Base-by-base conservation (phyloP, 2,888 invertebrate genomes). In the Nysson spinosus region DNA sequence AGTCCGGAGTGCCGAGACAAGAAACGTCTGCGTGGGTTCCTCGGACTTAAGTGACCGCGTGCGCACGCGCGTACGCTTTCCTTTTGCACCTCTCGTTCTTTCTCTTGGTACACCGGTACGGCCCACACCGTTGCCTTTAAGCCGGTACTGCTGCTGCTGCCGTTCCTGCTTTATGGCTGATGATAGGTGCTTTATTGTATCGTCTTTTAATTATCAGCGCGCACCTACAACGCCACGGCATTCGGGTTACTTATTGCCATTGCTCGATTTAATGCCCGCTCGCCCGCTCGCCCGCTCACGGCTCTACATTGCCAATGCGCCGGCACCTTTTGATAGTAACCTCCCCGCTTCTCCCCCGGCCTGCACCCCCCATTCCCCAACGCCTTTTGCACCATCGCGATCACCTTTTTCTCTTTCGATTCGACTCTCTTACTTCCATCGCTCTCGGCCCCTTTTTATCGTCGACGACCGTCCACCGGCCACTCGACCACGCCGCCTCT, bases 201-300 rank as follows among this genome's bases (percentile, higher is more conserved):
- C 87, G 86, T 82, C 85, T 86, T 87, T 87, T 87, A 87, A 87
- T 87, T 87, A 87, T 87, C 87, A 86, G 86, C 80, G 77, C 77
- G 80, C 85, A 85, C 85, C 85, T 84, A 87, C 86, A 86, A 85
- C 86, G 82, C 78, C 79, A 82, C 82, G 81, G 85, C 85, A 83
- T 85, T 85, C 79, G 79, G 44, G 83, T 84, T 85, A 86, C 85
- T 85, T 86, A 85, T 85, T 83, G 85, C 84, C 77, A 72, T 72
- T 77, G 72, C 57, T 55, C 71, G 78, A 79, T 80, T 82, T 82
- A 82, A 82, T 80, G 82, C 80, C 80, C 77, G 77, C 77, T 71
- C 68, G 64, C 70, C 37, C 24, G 40, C 40, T 17, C 14, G 16
- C 7, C 30, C 17, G 39, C 20, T 7, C 30, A 11, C 26, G 44